Evolutionary conservation across 2,797 vertebrate genomes (phyloP), one percentile per base, ranked within the genome.

Genomic region (Mormyrops attenuatus): DNA sequence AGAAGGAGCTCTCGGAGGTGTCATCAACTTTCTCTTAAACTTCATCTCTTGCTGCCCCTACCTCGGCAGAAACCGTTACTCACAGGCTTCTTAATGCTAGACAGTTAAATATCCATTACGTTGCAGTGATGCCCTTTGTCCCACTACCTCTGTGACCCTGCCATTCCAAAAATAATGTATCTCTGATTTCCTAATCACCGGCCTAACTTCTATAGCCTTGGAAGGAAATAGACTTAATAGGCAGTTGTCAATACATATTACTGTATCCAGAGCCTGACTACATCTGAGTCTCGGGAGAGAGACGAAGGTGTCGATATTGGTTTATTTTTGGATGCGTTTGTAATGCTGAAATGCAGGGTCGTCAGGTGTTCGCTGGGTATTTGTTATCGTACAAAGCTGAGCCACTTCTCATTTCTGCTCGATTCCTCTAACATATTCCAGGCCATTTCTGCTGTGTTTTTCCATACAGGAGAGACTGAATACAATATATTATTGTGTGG

Each of bases 311-410:
- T 87, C 53, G 7, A 87, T 57, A 87, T 38, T 41, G 52, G 53
- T 87, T 87, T 57, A 17, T 87, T 87, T 87, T 60, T n/a, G 52
- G 86, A 87, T 17, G 53, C 3, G 11, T 60, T 87, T n/a, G 34
- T 34, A 34, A 52, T 86, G 50, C 49, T 20, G 49, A 30, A 34
- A 17, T 7, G 22, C 49, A 49, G 11, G 30, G 38, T 38, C 3
- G 1, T 7, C 53, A 60, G 26, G 26, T 41, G 8, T 13, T 57
- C 8, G 20, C 52, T 41, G 52, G 13, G 50, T 60, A 8, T 41
- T 30, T 2, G 5, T 17, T 41, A 15, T 34, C 17, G 17, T 52
- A 20, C 2, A 34, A 22, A 44, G 34, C 15, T 86, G 11, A 52
- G 50, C 50, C 2, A 3, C 47, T 47, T 85, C 47, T 85, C 34